phyloP scores from a whole-genome alignment of 2,888 invertebrate genomes.

The Eupithecia exiguata region DNA sequence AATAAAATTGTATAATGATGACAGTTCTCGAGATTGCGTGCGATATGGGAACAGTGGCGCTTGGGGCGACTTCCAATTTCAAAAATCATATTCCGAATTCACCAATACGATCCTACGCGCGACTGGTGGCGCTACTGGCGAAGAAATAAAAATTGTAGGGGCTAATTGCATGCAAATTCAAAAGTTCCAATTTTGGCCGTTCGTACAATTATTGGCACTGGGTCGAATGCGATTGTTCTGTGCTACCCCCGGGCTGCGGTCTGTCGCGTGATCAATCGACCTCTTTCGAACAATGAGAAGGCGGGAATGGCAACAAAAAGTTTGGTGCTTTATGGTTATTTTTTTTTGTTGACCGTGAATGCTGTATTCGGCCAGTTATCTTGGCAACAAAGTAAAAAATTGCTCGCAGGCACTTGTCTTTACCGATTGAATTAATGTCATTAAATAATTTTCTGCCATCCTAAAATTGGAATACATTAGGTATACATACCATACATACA shows the following conservation, averaged over 20 bases:
- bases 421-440: neutral
- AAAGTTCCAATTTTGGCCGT: slow-evolving; percentile 32
- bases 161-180: slow-evolving; percentile 11
- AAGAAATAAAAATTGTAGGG: slow-evolving; percentile 9
- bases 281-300: slow-evolving; percentile 53
- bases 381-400: neutral
- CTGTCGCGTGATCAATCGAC: slow-evolving; percentile 63
- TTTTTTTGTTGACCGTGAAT: slow-evolving; percentile 15
- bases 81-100: slow-evolving; percentile 47
- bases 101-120: neutral
- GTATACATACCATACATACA: no score
- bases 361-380: slow-evolving; percentile 7
- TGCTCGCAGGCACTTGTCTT: neutral
- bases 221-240: slow-evolving; percentile 46
- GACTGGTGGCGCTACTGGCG: slow-evolving; percentile 16
- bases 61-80: slow-evolving; percentile 69
- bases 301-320: slow-evolving; percentile 44
- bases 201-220: slow-evolving; percentile 22
- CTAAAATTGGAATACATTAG: neutral
- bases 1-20: slow-evolving; percentile 46
- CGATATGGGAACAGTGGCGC: slow-evolving; percentile 68
- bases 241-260: slow-evolving; percentile 51
- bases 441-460: neutral
- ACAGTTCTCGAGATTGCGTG: slow-evolving; percentile 63
- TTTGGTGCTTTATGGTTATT: slow-evolving; percentile 38